Conservation (phyloP, 2,113 vertebrate species). For the Neolamprologus hecqui region DNA sequence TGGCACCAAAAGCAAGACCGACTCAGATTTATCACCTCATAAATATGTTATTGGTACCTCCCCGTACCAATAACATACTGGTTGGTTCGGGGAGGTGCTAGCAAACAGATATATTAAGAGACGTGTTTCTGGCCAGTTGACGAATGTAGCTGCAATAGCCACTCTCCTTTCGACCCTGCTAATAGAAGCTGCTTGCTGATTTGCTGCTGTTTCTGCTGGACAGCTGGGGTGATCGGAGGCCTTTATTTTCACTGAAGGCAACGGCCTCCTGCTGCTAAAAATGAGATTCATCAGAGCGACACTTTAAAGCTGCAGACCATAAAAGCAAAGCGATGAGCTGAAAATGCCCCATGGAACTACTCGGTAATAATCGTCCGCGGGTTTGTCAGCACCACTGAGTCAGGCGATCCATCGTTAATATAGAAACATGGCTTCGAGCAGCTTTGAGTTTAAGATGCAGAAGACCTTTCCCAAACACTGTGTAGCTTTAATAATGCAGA, state of each 20-base stretch:
- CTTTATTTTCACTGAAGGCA: background rate
- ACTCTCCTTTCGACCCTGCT: background rate
- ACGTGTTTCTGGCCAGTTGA: background rate
- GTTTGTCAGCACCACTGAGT: background rate
- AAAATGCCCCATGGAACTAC: background rate
- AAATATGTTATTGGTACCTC: background rate
- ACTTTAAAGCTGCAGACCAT: background rate
- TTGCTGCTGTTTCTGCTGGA: background rate
- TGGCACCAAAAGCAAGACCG: background rate
- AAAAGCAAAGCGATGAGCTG: background rate
- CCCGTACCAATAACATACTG: background rate
- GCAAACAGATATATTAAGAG: background rate
- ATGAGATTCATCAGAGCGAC: background rate
- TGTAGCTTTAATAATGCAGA: background rate
- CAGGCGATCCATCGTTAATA: background rate
- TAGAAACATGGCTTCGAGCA: background rate
- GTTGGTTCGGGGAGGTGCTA: background rate
- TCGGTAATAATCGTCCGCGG: background rate
- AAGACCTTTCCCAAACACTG: background rate
- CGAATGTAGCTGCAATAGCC: background rate
- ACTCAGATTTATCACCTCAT: background rate
- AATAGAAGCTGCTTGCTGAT: background rate
- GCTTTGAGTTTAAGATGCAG: background rate
- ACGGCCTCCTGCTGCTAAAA: background rate
- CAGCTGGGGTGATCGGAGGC: background rate